Base-by-base conservation (phyloP, 2,888 invertebrate species). In the Drosophila niveifrons region DNA sequence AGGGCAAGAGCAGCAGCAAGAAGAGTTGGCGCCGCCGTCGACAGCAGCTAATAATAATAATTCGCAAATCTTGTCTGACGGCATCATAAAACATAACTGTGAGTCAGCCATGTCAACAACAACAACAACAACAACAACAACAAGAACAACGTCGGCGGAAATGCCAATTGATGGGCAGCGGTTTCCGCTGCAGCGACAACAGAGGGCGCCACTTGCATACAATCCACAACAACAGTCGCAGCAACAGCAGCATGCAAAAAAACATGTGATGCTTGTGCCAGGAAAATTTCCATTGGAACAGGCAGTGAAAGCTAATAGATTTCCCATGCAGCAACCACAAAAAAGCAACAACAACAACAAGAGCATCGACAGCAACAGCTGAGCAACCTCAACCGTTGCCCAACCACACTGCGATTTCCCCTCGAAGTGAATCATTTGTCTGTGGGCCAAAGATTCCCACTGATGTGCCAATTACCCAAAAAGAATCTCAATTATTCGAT, bases 41-140 rank as follows among this genome's bases (percentile, higher is more conserved):
- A 61, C 66, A 67, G 55, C 52, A 39, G 72, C 86, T 69, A 76
- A 79, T 80, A 80, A 83, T 87, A 80, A 68, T 78, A 86, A 83
- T 80, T 73, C 68, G 67, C 68, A 72, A 75, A 58, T 63, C 36
- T 67, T 66, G 55, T 28, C 29, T 65, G 67, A 75, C 62, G 78
- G 52, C 65, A 66, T 65, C 59, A 71, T 55, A 66, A 72, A 71
- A 58, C 77, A 80, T 63, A 69, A 31, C 17, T 51, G 52, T 88
- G 89, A 83, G 36, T 86, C 89, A 79, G 68, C 66, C 56, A 61
- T 72, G 76, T 23, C 28, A 17, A 13, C n/a, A 8, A 13, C 74
- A 68, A 63, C 64, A 51, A 10, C 58, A 44, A 69, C 63, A 55
- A 46, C 23, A n/a, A n/a, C n/a, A n/a, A n/a, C n/a, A n/a, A n/a